Evolutionary conservation across 2,797 vertebrate species (phyloP), one percentile per base, ranked within the genome.

Genomic region (Lepidocolaptes lacrymiger): DNA sequence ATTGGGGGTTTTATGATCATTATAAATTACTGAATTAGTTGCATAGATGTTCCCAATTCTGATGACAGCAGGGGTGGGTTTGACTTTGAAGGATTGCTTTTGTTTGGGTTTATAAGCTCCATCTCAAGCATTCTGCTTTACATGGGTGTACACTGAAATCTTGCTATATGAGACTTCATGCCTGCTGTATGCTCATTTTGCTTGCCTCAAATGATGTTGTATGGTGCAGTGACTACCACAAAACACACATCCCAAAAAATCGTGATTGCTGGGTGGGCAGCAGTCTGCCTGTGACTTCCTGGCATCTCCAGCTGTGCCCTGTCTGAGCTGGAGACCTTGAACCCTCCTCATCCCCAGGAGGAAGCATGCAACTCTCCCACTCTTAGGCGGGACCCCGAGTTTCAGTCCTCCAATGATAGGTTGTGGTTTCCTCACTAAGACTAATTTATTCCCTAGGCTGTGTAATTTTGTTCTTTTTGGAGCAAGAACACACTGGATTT

Each of bases 401-500:
- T 93, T 73, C 74, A 77, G 30, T 76, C 41, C 17, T 87, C 75
- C 21, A 37, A 16, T 68, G 76, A 91, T 36, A 95, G 86, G 30
- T 36, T 86, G 39, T 88, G 82, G 62, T 93, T 95, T 94, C 78
- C 75, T 85, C 67, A 34, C 61, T 30, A 80, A 55, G 52, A 44
- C 61, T 71, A 39, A 74, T 89, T 96, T 93, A 74, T 94, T 95
- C 75, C 48, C 54, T 56, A 51, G 63, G 77, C 71, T 8, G 14
- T 96, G 67, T 93, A 87, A 94, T 96, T 95, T 93, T 82, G 69
- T 74, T 77, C 67, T 76, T 91, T 90, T 80, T 89, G 74, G 64
- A 93, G 67, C 48, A 63, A 41, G 63, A 74, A 1, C 32, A 46
- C 0, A 1, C 69, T 85, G 43, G 17, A 69, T 95, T 96, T 95